phyloP scores from a whole-genome alignment of 2,113 vertebrate species.

The Egretta garzetta region DNA sequence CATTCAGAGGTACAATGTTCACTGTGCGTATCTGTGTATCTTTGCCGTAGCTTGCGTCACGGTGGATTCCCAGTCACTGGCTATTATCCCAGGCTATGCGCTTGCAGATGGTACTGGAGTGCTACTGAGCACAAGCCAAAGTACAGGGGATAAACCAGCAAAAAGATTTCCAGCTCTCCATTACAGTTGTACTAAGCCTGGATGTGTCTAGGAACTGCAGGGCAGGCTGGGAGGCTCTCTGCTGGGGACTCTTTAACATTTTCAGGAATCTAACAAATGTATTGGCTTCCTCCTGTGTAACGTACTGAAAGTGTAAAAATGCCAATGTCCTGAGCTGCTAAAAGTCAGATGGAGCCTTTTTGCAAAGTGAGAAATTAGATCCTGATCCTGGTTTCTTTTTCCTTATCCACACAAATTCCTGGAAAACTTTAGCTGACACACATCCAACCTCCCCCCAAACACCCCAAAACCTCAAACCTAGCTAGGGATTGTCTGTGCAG shows the following conservation, averaged over 20 bases:
- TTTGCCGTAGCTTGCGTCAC: not conserved
- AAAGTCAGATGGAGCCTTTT: not conserved
- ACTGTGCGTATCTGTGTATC: not conserved
- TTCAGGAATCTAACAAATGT: not conserved
- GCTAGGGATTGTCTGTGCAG: not conserved
- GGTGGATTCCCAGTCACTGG: not conserved
- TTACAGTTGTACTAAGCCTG: not conserved
- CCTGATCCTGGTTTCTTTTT: not conserved
- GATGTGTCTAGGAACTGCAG: not conserved
- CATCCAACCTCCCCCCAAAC: not conserved
- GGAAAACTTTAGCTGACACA: not conserved
- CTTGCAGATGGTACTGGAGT: not conserved
- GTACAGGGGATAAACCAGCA: not conserved
- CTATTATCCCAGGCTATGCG: not conserved
- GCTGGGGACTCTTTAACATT: not conserved
- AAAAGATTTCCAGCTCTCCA: not conserved
- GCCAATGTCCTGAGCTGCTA: not conserved
- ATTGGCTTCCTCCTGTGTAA: not conserved
- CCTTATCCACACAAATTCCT: not conserved
- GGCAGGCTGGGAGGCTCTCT: not conserved
- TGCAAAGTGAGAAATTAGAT: not conserved
- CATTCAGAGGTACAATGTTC: not conserved
- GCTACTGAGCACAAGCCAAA: not conserved
- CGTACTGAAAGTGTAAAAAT: not conserved
- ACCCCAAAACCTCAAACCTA: not conserved